Conservation (phyloP, 2,113 vertebrate species). For the Mus pahari region DNA sequence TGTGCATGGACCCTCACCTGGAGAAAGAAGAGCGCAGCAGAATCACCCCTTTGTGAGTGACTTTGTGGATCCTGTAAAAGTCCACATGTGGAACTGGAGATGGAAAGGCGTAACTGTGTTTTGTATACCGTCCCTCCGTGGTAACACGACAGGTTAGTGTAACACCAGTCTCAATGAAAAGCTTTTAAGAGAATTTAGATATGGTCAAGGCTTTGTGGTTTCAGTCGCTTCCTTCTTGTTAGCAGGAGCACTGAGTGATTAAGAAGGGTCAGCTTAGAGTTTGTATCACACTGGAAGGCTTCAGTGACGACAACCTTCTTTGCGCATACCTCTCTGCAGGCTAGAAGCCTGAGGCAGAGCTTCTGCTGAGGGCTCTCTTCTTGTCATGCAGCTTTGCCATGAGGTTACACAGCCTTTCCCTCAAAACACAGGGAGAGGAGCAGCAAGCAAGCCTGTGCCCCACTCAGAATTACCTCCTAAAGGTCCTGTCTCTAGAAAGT, state of each 20-base stretch:
- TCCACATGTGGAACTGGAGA: too few relatives aligned
- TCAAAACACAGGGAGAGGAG: not conserved
- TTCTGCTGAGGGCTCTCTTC: not conserved
- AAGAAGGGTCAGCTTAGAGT: not conserved
- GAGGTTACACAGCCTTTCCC: too few relatives aligned
- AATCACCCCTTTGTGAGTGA: not conserved
- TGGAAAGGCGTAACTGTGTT: not conserved
- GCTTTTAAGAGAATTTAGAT: not conserved
- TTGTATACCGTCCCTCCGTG: not conserved
- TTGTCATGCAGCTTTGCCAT: not conserved
- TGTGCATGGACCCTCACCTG: not conserved
- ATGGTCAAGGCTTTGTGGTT: not conserved
- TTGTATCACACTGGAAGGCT: not conserved
- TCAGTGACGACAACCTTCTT: not conserved
- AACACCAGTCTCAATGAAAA: not conserved
- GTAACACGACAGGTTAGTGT: not conserved
- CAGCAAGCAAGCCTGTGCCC: not conserved
- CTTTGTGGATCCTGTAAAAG: not conserved
- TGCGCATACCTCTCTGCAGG: not conserved
- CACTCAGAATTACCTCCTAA: not conserved
- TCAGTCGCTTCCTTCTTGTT: not conserved
- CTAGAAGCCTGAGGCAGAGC: not conserved
- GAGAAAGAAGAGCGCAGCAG: not conserved
- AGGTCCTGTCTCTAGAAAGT: not conserved
- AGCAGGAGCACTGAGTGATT: not conserved